Percentiles rank a stretch among this genome's conserved stretches.
Evolutionary conservation across 2,113 vertebrate species (phyloP).

Genomic region (Tyto alba): DNA sequence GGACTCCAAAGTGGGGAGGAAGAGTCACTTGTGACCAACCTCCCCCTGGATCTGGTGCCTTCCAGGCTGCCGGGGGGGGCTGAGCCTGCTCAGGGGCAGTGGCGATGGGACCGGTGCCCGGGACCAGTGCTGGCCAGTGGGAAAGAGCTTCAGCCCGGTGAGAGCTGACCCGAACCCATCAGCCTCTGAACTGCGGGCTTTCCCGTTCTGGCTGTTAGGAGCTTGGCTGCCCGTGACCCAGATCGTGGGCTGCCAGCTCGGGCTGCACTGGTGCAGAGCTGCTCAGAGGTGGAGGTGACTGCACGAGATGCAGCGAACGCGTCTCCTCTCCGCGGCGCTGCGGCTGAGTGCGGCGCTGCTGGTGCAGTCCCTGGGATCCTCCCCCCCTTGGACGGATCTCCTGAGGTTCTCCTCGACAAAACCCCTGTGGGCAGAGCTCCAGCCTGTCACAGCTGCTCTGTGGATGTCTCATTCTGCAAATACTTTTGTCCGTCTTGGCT

Average conservation of each 20-base stretch:
- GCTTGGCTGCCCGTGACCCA: background rate
- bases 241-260: background rate
- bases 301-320: background rate
- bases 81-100: background rate
- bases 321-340: accelerated
- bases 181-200: accelerated
- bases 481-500: background rate
- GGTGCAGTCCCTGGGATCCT: background rate
- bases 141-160: too few relatives aligned
- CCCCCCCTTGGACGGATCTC: accelerated
- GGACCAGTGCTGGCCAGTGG: too few relatives aligned
- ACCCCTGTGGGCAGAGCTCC: background rate
- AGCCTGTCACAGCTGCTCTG: background rate
- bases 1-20: background rate
- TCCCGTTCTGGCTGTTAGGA: background rate
- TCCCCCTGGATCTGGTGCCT: background rate
- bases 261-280: background rate
- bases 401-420: background rate
- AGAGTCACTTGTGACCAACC: background rate
- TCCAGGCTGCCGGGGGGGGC: background rate
- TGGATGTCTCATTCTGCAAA: background rate
- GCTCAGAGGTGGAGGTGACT: background rate
- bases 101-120: background rate
- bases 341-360: accelerated
- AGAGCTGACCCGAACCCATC: background rate